Conservation (phyloP, 2,888 invertebrate genomes). For the Pheosia tremula region DNA sequence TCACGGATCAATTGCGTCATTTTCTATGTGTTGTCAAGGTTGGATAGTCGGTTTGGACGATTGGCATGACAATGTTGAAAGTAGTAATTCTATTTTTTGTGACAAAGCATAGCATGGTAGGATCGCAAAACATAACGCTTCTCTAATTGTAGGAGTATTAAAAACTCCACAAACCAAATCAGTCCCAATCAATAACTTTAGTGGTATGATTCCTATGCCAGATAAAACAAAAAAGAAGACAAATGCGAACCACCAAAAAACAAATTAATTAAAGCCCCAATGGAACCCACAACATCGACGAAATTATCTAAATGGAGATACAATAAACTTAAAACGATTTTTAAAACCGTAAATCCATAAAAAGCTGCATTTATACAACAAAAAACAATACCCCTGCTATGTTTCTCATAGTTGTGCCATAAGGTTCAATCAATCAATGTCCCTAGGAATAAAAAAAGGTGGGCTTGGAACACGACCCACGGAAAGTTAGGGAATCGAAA, state of each 20-base stretch:
- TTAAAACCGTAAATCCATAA: conserved; percentile 50
- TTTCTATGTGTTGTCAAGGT: too few relatives aligned
- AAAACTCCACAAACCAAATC: not conserved
- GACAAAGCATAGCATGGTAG: too few relatives aligned
- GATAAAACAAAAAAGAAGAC: conserved; percentile 6
- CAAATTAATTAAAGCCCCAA: conserved; percentile 11
- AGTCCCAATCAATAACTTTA: not conserved
- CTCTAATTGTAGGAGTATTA: not conserved
- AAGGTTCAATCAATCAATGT: conserved; percentile 83
- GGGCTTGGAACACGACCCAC: conserved; percentile 76
- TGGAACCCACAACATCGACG: conserved; percentile 36
- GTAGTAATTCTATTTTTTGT: too few relatives aligned
- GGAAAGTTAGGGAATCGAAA: conserved; percentile 73
- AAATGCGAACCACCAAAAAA: conserved; percentile 7
- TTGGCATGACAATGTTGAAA: too few relatives aligned
- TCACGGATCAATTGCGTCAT: too few relatives aligned
- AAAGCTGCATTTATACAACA: conserved; percentile 50
- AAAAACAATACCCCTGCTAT: conserved; percentile 74
- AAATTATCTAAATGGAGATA: conserved; percentile 76
- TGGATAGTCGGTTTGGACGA: too few relatives aligned
- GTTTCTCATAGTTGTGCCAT: conserved; percentile 77
- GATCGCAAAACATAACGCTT: not conserved
- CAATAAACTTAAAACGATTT: conserved; percentile 68
- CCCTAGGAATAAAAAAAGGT: conserved; percentile 76
- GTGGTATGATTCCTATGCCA: not conserved